These are phyloP conservation scores for Anastatus disparis DNA, from an alignment of 1,140 invertebrate species.

Conservation along the genomic window DNA sequence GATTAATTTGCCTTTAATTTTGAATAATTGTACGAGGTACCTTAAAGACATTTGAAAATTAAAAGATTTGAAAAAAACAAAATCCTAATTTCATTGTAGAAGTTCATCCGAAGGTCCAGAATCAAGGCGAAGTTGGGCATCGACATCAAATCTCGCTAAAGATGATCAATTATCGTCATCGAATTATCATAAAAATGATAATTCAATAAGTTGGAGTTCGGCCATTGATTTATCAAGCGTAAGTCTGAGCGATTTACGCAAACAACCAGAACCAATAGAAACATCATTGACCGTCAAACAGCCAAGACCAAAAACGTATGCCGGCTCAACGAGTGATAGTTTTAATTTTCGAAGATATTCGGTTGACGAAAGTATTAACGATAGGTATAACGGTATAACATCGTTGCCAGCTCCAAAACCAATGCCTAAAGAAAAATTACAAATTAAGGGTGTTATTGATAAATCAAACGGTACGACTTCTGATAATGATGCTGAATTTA, in stretches of 20 bases:
- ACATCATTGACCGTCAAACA: neutral
- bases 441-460: conserved; percentile 62
- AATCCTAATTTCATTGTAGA: neutral
- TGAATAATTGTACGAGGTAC: too few relatives aligned
- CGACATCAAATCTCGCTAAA: conserved; percentile 68
- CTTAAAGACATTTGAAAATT: too few relatives aligned
- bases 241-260: conserved; percentile 21
- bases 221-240: conserved; percentile 49
- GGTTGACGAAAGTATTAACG: conserved; percentile 46
- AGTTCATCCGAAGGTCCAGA: conserved; percentile 48
- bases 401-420: neutral
- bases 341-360: conserved; percentile 51
- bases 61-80: too few relatives aligned
- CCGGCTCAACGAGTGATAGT: conserved; percentile 51
- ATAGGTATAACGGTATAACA: neutral
- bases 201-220: conserved; percentile 49
- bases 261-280: neutral
- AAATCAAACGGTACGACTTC: conserved; percentile 56
- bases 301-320: conserved; percentile 47
- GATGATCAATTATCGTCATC: conserved; percentile 48
- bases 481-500: conserved; percentile 62
- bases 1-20: neutral
- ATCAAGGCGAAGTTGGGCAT: conserved; percentile 66
- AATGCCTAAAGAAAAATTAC: conserved; percentile 53
- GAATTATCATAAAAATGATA: conserved; percentile 27